Base-by-base conservation (phyloP, 2,113 vertebrate genomes). In the Equus quagga region DNA sequence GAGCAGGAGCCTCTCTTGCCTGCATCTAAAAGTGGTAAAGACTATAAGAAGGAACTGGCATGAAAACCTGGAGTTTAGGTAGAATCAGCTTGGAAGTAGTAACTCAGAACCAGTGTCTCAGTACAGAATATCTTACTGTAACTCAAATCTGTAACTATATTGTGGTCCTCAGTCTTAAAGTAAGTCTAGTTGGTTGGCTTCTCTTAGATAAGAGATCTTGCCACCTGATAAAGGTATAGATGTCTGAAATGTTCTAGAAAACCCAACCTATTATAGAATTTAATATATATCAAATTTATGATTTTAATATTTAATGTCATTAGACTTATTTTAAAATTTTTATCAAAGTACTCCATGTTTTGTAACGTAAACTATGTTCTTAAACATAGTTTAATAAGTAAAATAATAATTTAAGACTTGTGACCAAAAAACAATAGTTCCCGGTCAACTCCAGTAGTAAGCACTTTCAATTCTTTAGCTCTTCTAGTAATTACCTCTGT, bases 231-330 rank as follows among this genome's bases (percentile, higher is more conserved):
- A 91, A 86, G 13, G 33, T 67, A 4, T 46, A 36, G 21, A 92
- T 67, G 24, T 46, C 73, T 96, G 88, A 94, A 75, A 96, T n/a
- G 21, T 87, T 91, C 86, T 80, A 73, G 88, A 51, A 87, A 88
- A 76, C 64, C 19, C 33, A 76, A 62, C 21, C 67, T 60, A 58
- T 80, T 91, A 56, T 44, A 36, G 46, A 80, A 86, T 60, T 86
- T 72, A 85, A 33, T 46, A n/a, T 75, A 82, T 75, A 88, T 67
- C 67, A 44, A 87, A 76, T 70, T 64, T 75, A 11, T 92, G 33
- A 14, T 33, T 87, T 82, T 82, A 60, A 62, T 94, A 36, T 67
- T 90, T 75, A 67, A 67, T 76, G 24, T 91, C 49, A 91, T 75
- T 94, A 75, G 36, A 73, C 19, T 33, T 72, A 70, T 56, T 90